Evolutionary conservation across 2,888 invertebrate species (phyloP).

Genomic region (Oasisia sp.): DNA sequence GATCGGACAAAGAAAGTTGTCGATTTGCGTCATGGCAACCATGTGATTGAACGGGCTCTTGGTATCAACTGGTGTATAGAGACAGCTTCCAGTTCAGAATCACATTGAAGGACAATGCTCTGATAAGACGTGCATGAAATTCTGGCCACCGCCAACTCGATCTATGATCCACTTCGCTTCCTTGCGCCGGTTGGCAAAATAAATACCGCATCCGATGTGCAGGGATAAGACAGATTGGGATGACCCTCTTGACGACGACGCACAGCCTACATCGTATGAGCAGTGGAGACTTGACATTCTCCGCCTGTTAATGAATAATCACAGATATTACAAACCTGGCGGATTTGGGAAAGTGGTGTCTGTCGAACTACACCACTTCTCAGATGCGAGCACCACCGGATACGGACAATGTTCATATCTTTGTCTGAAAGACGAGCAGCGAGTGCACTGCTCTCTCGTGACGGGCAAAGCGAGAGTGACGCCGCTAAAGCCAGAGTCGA

Average conservation of each 20-base stretch:
- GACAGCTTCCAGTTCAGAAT: conserved; percentile 41
- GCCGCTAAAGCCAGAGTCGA: conserved; percentile 41
- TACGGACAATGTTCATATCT: conserved; percentile 41
- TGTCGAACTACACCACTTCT: conserved; percentile 43
- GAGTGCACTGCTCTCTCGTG: conserved; percentile 40
- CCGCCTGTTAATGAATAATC: background rate
- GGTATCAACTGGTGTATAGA: conserved; percentile 43
- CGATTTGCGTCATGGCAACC: background rate
- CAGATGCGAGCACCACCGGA: conserved; percentile 40
- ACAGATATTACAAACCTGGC: conserved; percentile 35
- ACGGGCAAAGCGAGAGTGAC: conserved; percentile 43
- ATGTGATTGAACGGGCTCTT: background rate
- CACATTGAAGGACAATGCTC: conserved; percentile 35
- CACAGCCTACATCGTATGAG: background rate
- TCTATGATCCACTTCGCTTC: conserved; percentile 46
- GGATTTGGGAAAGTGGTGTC: conserved; percentile 36
- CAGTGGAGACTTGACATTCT: background rate
- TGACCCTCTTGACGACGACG: conserved; percentile 33
- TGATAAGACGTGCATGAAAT: conserved; percentile 40
- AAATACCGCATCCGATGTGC: conserved; percentile 42
- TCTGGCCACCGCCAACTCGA: conserved; percentile 39
- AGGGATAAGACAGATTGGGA: conserved; percentile 40
- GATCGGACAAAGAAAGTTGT: background rate
- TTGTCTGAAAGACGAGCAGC: conserved; percentile 29
- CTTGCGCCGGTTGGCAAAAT: conserved; percentile 43